These are phyloP conservation scores for Gallinago undulata DNA, from an alignment of 2,113 vertebrate genomes.

Conservation along the genomic window DNA sequence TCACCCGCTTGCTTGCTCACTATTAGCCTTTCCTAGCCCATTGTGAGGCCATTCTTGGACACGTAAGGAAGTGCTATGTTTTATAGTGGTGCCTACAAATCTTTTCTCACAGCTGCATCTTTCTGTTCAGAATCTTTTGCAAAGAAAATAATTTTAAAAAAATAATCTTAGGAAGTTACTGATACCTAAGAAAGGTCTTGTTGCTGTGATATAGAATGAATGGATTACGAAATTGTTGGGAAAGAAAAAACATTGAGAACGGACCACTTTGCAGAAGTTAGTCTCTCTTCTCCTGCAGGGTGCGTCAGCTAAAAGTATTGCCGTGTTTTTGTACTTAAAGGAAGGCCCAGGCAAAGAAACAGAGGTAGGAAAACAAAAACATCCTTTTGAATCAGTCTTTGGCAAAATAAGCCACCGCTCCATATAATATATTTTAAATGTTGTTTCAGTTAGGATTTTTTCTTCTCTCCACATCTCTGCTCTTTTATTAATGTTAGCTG, in stretches of 20 bases:
- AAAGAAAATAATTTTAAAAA: neutral
- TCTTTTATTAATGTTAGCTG: neutral
- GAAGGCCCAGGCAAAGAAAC: neutral
- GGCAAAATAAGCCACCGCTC: neutral
- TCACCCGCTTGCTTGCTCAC: neutral
- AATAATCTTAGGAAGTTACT: neutral
- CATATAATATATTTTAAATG: neutral
- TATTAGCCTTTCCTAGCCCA: neutral
- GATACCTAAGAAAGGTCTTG: neutral
- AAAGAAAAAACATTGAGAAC: neutral
- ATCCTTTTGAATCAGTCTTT: neutral
- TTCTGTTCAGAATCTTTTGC: neutral
- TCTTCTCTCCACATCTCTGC: neutral
- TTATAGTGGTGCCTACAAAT: neutral
- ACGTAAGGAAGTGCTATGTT: accelerated
- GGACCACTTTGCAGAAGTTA: neutral
- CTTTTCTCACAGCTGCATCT: neutral
- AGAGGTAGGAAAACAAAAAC: neutral
- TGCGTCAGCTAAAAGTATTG: conserved; percentile 8
- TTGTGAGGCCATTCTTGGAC: neutral
- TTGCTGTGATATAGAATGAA: neutral
- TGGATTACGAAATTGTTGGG: neutral
- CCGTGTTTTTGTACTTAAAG: neutral
- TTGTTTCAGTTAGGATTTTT: neutral
- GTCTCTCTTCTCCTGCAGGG: neutral